Conservation (phyloP, 2,797 vertebrate genomes). For the Leptatherina wallacei region DNA sequence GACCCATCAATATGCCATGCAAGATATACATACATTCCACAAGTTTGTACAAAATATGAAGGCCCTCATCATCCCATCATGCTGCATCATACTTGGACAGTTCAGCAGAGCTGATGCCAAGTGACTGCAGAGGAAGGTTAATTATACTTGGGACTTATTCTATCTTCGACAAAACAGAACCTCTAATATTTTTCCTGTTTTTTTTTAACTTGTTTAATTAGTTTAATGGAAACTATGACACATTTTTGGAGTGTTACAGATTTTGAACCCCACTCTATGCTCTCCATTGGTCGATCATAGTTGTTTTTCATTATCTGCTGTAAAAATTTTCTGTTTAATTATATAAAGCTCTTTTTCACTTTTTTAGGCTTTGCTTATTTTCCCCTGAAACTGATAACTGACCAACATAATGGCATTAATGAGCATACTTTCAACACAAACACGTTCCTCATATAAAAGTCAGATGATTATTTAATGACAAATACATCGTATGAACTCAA, state of each 20-base stretch:
- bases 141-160: too few relatives aligned
- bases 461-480: neutral
- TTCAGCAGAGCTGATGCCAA: too few relatives aligned
- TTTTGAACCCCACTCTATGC: neutral
- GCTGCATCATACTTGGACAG: too few relatives aligned
- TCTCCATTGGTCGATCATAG: neutral
- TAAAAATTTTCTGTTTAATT: slow-evolving; percentile 8
- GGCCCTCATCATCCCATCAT: too few relatives aligned
- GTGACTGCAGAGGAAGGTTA: too few relatives aligned
- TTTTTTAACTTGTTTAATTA: neutral
- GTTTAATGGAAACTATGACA: neutral
- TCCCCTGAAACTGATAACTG: neutral
- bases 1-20: too few relatives aligned
- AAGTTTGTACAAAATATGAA: too few relatives aligned
- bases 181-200: neutral
- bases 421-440: neutral
- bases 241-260: neutral
- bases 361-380: neutral
- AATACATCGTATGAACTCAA: neutral
- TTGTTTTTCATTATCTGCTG: neutral
- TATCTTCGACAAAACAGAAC: neutral
- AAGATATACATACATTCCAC: too few relatives aligned
- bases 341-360: neutral
- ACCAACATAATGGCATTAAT: neutral
- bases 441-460: neutral